Conservation (phyloP, 2,797 vertebrate genomes). For the Lepilemur ruficaudatus region DNA sequence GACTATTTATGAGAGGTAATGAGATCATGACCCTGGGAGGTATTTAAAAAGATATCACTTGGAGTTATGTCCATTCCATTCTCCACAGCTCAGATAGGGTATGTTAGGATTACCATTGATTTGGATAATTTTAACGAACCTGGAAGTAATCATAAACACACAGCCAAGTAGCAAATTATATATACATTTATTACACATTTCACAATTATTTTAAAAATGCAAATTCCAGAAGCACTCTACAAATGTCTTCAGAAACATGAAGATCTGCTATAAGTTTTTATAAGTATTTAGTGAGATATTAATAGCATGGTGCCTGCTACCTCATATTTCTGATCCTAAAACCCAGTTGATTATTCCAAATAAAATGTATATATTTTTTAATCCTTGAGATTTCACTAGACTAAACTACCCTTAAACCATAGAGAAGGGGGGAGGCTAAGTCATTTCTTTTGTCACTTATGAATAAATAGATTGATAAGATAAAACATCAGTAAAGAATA, state of each 20-base stretch:
- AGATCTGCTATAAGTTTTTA: background rate
- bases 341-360: background rate
- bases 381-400: background rate
- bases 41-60: constrained; percentile 4
- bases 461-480: background rate
- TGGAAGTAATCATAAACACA: constrained; percentile 80
- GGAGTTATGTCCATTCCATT: background rate
- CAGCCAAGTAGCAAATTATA: constrained; percentile 78
- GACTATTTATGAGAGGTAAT: background rate
- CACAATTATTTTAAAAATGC: constrained; percentile 79
- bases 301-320: background rate
- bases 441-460: background rate
- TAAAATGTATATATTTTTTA: background rate
- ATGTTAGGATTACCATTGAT: constrained; percentile 74
- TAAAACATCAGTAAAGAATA: constrained; percentile 3
- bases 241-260: background rate
- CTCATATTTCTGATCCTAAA: background rate
- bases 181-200: constrained; percentile 78
- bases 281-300: background rate
- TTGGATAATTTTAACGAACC: constrained; percentile 74
- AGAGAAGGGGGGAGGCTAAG: background rate
- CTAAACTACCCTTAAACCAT: background rate
- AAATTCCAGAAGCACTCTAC: constrained; percentile 2
- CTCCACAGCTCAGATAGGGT: constrained; percentile 66
- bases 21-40: background rate